Evolutionary conservation across 2,113 vertebrate genomes (phyloP).

Genomic region (Mustela nigripes): DNA sequence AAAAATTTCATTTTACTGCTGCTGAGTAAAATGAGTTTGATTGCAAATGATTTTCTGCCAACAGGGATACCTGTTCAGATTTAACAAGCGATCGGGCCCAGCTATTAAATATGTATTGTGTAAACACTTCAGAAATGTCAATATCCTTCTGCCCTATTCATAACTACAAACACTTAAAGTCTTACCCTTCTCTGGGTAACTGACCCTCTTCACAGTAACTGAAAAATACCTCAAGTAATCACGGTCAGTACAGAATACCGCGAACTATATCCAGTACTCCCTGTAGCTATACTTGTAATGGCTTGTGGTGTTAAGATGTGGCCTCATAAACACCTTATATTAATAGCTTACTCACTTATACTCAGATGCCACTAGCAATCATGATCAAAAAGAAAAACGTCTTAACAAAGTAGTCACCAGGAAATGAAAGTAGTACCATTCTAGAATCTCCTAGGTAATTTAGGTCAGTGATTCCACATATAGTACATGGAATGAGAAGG

Average conservation of each 20-base stretch:
- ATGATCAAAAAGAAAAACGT: background rate
- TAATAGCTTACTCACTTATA: background rate
- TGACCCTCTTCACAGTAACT: background rate
- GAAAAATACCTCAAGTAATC: constrained; percentile 33
- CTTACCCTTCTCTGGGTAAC: background rate
- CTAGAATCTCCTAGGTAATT: background rate
- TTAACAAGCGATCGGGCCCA: constrained; percentile 35
- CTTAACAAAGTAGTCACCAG: constrained; percentile 1
- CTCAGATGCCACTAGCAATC: background rate
- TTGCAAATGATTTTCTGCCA: constrained; percentile 35
- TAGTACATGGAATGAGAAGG: rapidly evolving
- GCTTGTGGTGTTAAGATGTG: background rate
- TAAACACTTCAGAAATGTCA: constrained; percentile 50
- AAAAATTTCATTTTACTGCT: constrained; percentile 47
- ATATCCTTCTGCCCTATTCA: background rate
- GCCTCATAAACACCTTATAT: background rate
- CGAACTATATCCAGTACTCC: background rate
- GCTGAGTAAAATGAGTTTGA: constrained; percentile 41
- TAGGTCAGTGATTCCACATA: background rate
- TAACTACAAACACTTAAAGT: background rate
- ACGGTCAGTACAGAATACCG: background rate
- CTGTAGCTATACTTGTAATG: background rate
- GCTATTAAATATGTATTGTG: constrained; percentile 26
- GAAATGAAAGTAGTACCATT: background rate
- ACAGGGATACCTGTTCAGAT: constrained; percentile 1